Evolutionary conservation across 2,888 invertebrate species (phyloP), one percentile per base, ranked within the genome.

Genomic region (Pterobdella sp.): DNA sequence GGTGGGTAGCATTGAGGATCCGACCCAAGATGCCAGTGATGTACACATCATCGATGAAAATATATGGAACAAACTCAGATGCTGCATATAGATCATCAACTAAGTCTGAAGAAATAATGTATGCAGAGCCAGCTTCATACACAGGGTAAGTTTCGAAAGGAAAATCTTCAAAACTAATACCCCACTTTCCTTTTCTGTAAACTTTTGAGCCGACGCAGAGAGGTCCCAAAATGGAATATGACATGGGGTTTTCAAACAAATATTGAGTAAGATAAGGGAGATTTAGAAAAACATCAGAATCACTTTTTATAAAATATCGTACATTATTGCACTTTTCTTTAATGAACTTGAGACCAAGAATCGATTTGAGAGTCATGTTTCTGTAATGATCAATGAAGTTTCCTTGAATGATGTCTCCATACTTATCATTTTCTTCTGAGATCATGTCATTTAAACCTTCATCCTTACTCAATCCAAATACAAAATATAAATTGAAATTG

Each of bases 31-130:
- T 78, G 14, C 78, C 78, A n/a, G 78, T 78, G n/a, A 78, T 75
- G 66, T 77, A 78, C n/a, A 77, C 78, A 72, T 78, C 78, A 56
- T 78, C 78, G n/a, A 77, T 77, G 56, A 75, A 76, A 26, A 78
- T 77, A 36, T 64, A 66, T 14, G 76, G 76, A 31, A 78, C 76
- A 68, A 75, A 77, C 32, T 77, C 75, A 1, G 78, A 52, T 14
- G 74, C 52, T 31, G 73, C 72, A 49, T 67, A 75, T 14, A 78
- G 42, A 0, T 74, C 75, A 31, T 71, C 29, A 14, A 74, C 70
- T 26, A 78, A 64, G 68, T 78, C 78, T 18, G 26, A 42, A 52
- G 74, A 75, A 52, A 78, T 77, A 18, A 78, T 72, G 64, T 78
- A 78, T 3, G 75, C 68, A 1, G 76, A 68, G 7, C 77, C 77